Evolutionary conservation across 2,888 invertebrate species (phyloP).

Genomic region (Ditylenchus weischeri): DNA sequence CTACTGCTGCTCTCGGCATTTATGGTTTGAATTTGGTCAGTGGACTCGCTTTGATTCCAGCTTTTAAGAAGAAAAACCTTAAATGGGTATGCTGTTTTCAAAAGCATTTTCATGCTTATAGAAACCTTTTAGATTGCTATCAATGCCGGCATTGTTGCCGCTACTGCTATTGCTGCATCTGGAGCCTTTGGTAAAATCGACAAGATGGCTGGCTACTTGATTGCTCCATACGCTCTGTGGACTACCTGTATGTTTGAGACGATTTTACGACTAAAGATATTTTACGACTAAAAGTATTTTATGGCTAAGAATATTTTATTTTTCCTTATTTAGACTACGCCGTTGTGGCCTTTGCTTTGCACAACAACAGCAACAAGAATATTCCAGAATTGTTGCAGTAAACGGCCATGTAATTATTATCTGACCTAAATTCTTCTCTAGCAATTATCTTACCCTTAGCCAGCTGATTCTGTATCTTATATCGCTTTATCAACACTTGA

Average conservation of each 20-base stretch:
- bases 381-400: slow-evolving; percentile 11
- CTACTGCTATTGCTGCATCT: slow-evolving; percentile 45
- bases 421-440: too few species aligned
- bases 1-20: slow-evolving; percentile 45
- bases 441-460: too few species aligned
- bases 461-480: too few species aligned
- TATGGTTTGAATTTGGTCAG: slow-evolving; percentile 46
- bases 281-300: too few species aligned
- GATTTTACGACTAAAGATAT: neutral
- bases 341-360: neutral
- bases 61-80: slow-evolving; percentile 45
- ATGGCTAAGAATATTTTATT: neutral
- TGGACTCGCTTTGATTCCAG: slow-evolving; percentile 40
- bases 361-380: slow-evolving; percentile 3
- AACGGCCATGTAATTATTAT: neutral
- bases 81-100: slow-evolving; percentile 35
- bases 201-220: slow-evolving; percentile 44
- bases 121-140: slow-evolving; percentile 37
- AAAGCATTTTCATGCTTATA: slow-evolving; percentile 10
- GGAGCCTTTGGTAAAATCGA: slow-evolving; percentile 51
- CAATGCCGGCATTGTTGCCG: slow-evolving; percentile 41
- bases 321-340: slow-evolving; percentile 6
- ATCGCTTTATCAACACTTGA: too few species aligned
- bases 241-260: slow-evolving; percentile 24
- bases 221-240: slow-evolving; percentile 48